Base-by-base conservation (phyloP, 2,888 invertebrate species). In the Leptothorax acervorum region DNA sequence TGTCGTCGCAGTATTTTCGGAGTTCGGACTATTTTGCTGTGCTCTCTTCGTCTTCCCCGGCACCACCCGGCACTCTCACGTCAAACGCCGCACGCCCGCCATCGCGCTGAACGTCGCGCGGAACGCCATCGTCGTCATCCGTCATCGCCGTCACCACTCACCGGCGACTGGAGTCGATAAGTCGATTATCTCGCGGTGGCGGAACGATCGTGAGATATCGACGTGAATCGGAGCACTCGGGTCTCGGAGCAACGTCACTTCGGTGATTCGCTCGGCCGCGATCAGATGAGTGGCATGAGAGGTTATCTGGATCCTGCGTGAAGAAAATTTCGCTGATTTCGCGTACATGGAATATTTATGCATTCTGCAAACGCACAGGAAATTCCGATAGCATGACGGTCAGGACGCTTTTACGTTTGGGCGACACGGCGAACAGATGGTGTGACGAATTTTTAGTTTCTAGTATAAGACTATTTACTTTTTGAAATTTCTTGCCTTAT, bases 341-440 rank as follows among this genome's bases (percentile, higher is more conserved):
- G 31, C 23, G 9, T 62, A 53, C 28, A 53, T 60, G 48, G 28
- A 31, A 82, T 60, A 55, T 55, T 48, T 42, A 42, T 60, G 28
- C 15, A 57, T 73, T 55, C 28, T 28, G 35, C 18, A 6, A 35
- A 83, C n/a, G 3, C 18, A 42, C 15, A 48, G 31, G 6, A 83
- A 86, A 84, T 75, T 62, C 5, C 4, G 55, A 31, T 51, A 85
- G 53, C n/a, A 93, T 93, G 93, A 91, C 92, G 75, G 73, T 88
- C 53, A 90, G 90, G 73, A 88, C 90, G 39, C 87, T 93, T 66
- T 79, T 93, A 78, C 81, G 87, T 84, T 86, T 93, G 71, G 85
- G 90, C 60, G 87, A 91, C 84, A 73, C 88, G 31, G 82, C 90
- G 5, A 88, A 83, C 78, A 92, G 82, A 92, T 92, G 93, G 94